These are phyloP conservation scores for Helicoverpa zea DNA, from an alignment of 1,140 invertebrate species.

Conservation along the genomic window DNA sequence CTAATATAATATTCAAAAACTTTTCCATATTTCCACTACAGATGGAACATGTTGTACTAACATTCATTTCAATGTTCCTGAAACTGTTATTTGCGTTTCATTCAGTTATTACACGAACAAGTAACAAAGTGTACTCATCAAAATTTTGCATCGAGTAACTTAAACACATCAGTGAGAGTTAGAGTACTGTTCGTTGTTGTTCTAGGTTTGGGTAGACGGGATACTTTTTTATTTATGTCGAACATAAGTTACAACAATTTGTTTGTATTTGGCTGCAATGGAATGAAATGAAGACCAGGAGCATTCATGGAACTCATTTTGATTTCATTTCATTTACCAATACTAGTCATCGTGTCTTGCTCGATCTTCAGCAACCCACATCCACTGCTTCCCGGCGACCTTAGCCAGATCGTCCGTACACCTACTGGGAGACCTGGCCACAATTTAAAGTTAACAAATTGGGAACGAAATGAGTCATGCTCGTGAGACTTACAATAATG, in stretches of 20 bases:
- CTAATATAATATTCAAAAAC: too few relatives aligned
- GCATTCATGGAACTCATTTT: too few relatives aligned
- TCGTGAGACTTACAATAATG: too few relatives aligned
- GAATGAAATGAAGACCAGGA: too few relatives aligned
- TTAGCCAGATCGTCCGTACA: too few relatives aligned
- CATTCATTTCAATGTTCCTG: not conserved
- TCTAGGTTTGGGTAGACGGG: not conserved
- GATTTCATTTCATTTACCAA: too few relatives aligned
- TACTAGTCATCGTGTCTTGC: too few relatives aligned
- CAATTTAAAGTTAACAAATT: too few relatives aligned
- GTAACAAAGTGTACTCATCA: not conserved
- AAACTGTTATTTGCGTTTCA: not conserved
- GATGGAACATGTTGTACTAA: not conserved
- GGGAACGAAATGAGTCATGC: too few relatives aligned
- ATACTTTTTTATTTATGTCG: not conserved
- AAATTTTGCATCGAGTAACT: slow-evolving; percentile 20
- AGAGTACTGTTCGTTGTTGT: not conserved
- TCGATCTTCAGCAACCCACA: too few relatives aligned
- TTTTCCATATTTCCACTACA: not conserved
- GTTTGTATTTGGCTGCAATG: not conserved
- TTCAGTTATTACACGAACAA: not conserved
- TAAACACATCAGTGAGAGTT: not conserved
- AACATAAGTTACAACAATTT: not conserved
- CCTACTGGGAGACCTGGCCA: too few relatives aligned
- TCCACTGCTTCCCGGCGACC: too few relatives aligned